Base-by-base conservation (phyloP, 2,888 invertebrate species). In the Drosophila austrosaltans region DNA sequence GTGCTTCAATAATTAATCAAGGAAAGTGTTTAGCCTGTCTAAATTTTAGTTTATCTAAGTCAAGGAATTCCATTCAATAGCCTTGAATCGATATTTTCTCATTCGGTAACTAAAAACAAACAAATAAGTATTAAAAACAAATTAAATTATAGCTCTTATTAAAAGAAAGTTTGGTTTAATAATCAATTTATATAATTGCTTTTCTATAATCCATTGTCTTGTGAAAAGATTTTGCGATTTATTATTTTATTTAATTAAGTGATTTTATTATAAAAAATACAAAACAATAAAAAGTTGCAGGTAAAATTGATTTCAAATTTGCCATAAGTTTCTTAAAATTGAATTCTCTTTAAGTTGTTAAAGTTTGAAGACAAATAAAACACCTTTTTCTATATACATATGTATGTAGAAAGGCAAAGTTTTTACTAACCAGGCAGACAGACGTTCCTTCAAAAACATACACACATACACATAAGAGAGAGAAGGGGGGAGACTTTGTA, bases 331-430 rank as follows among this genome's bases (percentile, higher is more conserved):
- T 57, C 16, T 8, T 22, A 20, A 30, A 71, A 58, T 68, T 66
- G 68, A 69, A 72, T 76, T 53, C 28, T 66, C 66, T 71, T 81
- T 65, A 69, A 53, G 63, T 62, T 79, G 69, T 79, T 64, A 73
- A 77, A 75, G 61, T 69, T 48, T 48, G 10, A 48, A 48, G 48
- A 48, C 64, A 57, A 48, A 62, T 60, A 28, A 61, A 53, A 36
- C 68, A 39, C 22, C 60, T 56, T 56, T 56, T 16, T 56, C 3
- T 56, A 32, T 56, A 16, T 7, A 30, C 32, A 8, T 56, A 32
- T 56, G 8, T 7, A 30, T 54, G 32, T 32, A 8, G 25, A 66
- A 73, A 69, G 7, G n/a, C 8, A 53, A 79, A 76, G 63, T 75
- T 72, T 72, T 61, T 53, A 20, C 48, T 48, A 48, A 48, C 48